Conservation (phyloP, 2,888 invertebrate genomes). For the Trimorus sp. region DNA sequence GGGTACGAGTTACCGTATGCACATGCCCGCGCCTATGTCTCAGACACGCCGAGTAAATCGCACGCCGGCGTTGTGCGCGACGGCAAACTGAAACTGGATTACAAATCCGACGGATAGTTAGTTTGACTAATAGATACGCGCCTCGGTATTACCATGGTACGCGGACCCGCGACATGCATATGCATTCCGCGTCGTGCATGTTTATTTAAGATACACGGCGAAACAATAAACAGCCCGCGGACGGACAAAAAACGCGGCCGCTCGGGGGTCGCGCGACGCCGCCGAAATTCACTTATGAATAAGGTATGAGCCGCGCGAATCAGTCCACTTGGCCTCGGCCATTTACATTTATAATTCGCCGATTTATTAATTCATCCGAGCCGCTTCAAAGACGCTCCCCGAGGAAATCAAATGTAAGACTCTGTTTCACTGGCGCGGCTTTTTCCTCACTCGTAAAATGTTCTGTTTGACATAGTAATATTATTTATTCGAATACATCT, state of each 20-base stretch:
- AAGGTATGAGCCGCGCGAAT: conserved; percentile 37
- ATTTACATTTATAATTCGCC: conserved; percentile 42
- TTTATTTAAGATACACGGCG: conserved; percentile 26
- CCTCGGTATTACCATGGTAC: conserved; percentile 23
- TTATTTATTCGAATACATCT: too few species aligned
- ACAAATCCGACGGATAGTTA: conserved; percentile 74
- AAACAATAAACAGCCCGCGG: conserved; percentile 22
- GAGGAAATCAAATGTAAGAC: not conserved
- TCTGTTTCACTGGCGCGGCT: not conserved
- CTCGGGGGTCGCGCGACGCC: not conserved
- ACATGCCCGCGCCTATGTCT: conserved; percentile 39
- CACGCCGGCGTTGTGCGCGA: conserved; percentile 56
- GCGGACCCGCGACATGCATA: conserved; percentile 45
- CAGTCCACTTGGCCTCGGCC: conserved; percentile 13
- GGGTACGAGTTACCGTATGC: conserved; percentile 56
- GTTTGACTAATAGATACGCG: conserved; percentile 68
- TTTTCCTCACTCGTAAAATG: not conserved
- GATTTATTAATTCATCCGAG: conserved; percentile 31
- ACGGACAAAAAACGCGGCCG: not conserved
- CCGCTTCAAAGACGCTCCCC: not conserved
- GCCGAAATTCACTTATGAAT: conserved; percentile 38
- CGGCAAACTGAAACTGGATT: conserved; percentile 76
- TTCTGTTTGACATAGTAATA: too few species aligned
- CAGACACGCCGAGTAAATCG: conserved; percentile 45
- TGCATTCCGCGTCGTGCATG: conserved; percentile 36